Evolutionary conservation across 1,140 invertebrate genomes (phyloP).

Genomic region (Drosophila setifemur): DNA sequence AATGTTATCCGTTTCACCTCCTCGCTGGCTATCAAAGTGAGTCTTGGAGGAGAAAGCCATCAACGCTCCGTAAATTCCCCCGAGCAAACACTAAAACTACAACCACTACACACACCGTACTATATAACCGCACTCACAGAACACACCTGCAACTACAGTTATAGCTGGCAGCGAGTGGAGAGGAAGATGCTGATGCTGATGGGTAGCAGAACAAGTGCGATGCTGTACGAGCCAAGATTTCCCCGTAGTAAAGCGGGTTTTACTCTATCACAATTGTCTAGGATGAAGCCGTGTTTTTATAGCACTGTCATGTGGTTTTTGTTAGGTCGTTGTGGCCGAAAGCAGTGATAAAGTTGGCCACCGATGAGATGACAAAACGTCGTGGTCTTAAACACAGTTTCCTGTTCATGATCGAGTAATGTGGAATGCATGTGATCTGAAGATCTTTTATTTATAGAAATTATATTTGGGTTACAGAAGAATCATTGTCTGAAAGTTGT

Average conservation of each 20-base stretch:
- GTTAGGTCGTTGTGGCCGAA: slow-evolving; percentile 5
- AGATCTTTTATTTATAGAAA: slow-evolving; percentile 12
- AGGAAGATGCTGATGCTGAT: background rate
- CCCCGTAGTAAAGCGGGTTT: slow-evolving; percentile 57
- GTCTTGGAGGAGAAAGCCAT: slow-evolving; percentile 66
- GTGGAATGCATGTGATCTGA: slow-evolving; percentile 3
- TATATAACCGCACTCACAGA: slow-evolving; percentile 53
- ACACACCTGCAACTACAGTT: slow-evolving; percentile 55
- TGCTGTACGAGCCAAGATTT: slow-evolving; percentile 62
- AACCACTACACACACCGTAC: slow-evolving; percentile 16
- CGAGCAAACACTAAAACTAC: slow-evolving; percentile 53
- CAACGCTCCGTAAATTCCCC: slow-evolving; percentile 64
- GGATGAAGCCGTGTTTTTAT: slow-evolving; percentile 30
- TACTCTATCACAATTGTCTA: slow-evolving; percentile 43
- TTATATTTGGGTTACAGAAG: slow-evolving; percentile 8
- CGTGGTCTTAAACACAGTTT: slow-evolving; percentile 33
- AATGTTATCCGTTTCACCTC: slow-evolving; percentile 20
- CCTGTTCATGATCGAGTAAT: slow-evolving; percentile 29
- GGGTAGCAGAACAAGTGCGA: slow-evolving; percentile 37
- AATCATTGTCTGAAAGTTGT: background rate
- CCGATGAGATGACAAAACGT: slow-evolving; percentile 35
- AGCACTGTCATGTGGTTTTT: slow-evolving; percentile 35
- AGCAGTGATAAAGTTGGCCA: slow-evolving; percentile 20
- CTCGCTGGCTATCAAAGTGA: background rate
- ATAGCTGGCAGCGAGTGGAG: background rate